phyloP scores from a whole-genome alignment of 1,140 invertebrate genomes.

The Calephelis virginiensis region DNA sequence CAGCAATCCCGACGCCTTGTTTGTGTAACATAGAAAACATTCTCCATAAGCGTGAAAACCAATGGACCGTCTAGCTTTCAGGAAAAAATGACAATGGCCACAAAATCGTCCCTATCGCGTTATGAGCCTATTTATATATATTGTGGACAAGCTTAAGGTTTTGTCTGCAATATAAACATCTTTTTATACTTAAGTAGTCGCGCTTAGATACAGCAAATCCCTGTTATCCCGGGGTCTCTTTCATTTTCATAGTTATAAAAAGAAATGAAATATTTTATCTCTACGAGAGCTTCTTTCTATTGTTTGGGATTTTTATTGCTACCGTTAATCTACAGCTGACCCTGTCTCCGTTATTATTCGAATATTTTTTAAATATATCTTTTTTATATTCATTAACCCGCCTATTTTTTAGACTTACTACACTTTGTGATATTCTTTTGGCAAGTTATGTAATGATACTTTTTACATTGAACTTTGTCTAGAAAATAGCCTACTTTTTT shows the following conservation, averaged over 20 bases:
- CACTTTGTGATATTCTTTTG: too few species aligned
- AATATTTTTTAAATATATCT: not conserved
- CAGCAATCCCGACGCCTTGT: too few species aligned
- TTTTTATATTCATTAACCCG: too few species aligned
- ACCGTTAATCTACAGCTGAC: conserved; percentile 2
- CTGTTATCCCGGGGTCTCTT: conserved; percentile 12
- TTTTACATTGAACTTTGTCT: too few species aligned
- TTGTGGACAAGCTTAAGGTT: conserved; percentile 2
- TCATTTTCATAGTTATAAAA: conserved; percentile 14
- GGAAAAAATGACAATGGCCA: too few species aligned
- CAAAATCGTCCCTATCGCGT: not conserved
- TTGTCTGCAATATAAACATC: conserved; percentile 3
- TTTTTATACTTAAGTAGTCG: conserved; percentile 6
- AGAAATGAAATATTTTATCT: conserved; percentile 18
- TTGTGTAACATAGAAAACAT: too few species aligned
- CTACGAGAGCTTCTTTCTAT: conserved; percentile 7
- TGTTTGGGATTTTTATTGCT: conserved; percentile 10
- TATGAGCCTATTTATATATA: conserved; percentile 3
- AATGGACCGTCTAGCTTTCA: too few species aligned
- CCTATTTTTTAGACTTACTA: too few species aligned
- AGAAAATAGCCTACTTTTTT: too few species aligned
- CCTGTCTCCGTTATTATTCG: not conserved
- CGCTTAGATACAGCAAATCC: conserved; percentile 15
- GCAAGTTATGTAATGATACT: too few species aligned
- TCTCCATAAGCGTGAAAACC: too few species aligned